Evolutionary conservation across 2,888 invertebrate genomes (phyloP), one percentile per base, ranked within the genome.

Genomic region (Brachyopa scutellaris): DNA sequence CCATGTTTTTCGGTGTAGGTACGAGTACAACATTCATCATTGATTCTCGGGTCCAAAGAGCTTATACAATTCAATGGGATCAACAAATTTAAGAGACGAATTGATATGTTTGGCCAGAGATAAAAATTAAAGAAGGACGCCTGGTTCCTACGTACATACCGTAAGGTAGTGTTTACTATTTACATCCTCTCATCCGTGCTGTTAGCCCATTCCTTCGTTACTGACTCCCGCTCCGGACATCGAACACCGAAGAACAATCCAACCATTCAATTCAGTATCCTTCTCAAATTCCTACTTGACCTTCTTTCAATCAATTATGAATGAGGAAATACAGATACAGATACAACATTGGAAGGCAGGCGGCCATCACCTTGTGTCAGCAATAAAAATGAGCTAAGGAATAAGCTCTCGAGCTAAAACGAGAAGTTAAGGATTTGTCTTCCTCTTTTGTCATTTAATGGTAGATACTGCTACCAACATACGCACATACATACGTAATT

Each of bases 281-380:
- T 83, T 64, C 76, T 67, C 84, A 76, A 84, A 85, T 85, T 78
- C 78, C 85, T 73, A 76, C 74, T 84, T 85, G 84, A 85, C 85
- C 84, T 83, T 82, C 69, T 77, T 70, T 42, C 84, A 85, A 85
- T 85, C 85, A 85, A 85, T 84, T 85, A 84, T 84, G 84, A 85
- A 85, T 85, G 84, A 83, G n/a, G n/a, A n/a, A n/a, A n/a, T n/a
- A n/a, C n/a, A n/a, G n/a, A n/a, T n/a, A n/a, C n/a, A n/a, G 72
- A 53, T 72, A 67, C 77, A 77, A 57, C 40, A 40, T n/a, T n/a
- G 55, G 26, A 77, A 62, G 45, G 57, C 49, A 83, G 66, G 49
- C 61, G 77, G 66, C 72, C 59, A 59, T 49, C 74, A 82, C 82
- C 77, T 72, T 82, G 70, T 77, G 77, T 59, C 70, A 47, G 66